Evolutionary conservation across 2,113 vertebrate species (phyloP).

Genomic region (Hirundichthys speculiger): DNA sequence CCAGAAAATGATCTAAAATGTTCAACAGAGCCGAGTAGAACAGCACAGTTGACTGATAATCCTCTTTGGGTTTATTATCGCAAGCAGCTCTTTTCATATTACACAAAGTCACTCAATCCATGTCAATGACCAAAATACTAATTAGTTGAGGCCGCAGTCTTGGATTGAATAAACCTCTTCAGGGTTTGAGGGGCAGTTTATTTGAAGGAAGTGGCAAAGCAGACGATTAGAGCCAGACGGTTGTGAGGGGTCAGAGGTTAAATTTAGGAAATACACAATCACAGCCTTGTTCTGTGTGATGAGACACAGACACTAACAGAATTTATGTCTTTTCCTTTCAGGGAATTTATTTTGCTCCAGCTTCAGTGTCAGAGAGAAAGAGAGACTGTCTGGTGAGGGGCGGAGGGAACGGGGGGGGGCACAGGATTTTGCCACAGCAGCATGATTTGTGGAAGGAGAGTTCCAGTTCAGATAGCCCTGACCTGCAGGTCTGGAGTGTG

Average conservation of each 20-base stretch:
- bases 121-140: neutral
- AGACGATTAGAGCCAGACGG: slow-evolving; percentile 59
- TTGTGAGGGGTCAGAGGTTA: slow-evolving; percentile 63
- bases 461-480: slow-evolving; percentile 47
- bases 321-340: slow-evolving; percentile 55
- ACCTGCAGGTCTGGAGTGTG: slow-evolving; percentile 30
- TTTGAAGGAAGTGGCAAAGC: slow-evolving; percentile 42
- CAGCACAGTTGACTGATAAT: too few relatives aligned
- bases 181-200: slow-evolving; percentile 5
- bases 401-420: neutral
- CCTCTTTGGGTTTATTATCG: neutral
- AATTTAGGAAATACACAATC: slow-evolving; percentile 71
- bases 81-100: neutral
- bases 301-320: slow-evolving; percentile 38
- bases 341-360: slow-evolving; percentile 26
- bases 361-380: slow-evolving; percentile 15
- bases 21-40: too few relatives aligned
- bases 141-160: slow-evolving; percentile 5
- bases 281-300: slow-evolving; percentile 61
- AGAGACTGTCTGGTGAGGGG: slow-evolving; percentile 12
- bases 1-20: neutral
- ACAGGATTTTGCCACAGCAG: slow-evolving; percentile 28
- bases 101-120: neutral
- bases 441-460: slow-evolving; percentile 42
- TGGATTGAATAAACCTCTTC: slow-evolving; percentile 9